phyloP scores from a whole-genome alignment of 2,113 vertebrate species.

The Xerus inauris region DNA sequence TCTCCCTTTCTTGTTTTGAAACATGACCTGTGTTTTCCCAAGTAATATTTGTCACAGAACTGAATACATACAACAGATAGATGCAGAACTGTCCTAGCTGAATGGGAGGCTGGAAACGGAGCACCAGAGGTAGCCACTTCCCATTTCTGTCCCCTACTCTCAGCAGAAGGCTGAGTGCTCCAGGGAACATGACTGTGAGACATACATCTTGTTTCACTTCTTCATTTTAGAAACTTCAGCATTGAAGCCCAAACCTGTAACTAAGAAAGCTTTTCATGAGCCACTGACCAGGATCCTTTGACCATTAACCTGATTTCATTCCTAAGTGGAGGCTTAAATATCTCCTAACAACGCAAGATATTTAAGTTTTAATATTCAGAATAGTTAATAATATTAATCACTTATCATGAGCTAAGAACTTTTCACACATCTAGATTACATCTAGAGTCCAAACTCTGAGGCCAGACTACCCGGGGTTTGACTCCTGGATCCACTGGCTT shows the following conservation, averaged over 20 bases:
- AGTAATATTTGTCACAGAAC: slow-evolving; percentile 18
- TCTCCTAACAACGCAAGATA: not conserved
- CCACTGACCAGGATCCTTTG: not conserved
- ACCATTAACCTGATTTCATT: not conserved
- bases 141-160: not conserved
- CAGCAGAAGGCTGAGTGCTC: not conserved
- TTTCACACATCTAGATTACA: not conserved
- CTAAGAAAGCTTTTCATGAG: not conserved
- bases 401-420: slow-evolving; percentile 9
- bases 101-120: not conserved
- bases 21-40: not conserved
- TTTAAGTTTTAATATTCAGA: not conserved
- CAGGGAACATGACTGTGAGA: not conserved
- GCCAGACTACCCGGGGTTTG: not conserved
- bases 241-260: not conserved
- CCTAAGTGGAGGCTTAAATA: not conserved
- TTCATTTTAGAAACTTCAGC: not conserved
- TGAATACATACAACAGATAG: not conserved
- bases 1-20: not conserved
- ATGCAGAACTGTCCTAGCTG: not conserved
- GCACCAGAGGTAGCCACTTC: not conserved
- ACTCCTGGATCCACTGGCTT: not conserved
- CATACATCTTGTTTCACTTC: not conserved
- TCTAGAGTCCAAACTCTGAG: not conserved
- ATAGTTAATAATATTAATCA: not conserved